These are phyloP conservation scores for Cyanoliseus patagonus DNA, from an alignment of 2,113 vertebrate genomes.

Conservation along the genomic window DNA sequence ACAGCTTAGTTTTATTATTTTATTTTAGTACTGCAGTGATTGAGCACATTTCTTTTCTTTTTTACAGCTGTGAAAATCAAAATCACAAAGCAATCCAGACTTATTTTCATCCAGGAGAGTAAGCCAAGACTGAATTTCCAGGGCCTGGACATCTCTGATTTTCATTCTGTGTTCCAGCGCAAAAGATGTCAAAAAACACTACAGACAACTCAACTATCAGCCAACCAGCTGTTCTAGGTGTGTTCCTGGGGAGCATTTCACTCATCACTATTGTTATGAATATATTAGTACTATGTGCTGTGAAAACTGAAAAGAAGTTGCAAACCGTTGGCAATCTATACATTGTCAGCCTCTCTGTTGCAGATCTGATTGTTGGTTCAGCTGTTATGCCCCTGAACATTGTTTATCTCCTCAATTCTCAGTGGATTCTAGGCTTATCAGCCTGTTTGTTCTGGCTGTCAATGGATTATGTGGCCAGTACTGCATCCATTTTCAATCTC, in stretches of 20 bases:
- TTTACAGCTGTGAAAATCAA: neutral
- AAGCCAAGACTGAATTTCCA: neutral
- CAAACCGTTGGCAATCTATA: conserved; percentile 95
- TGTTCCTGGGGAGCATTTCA: conserved; percentile 84
- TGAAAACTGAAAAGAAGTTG: conserved; percentile 87
- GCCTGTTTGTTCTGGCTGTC: conserved; percentile 95
- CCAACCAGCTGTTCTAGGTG: conserved; percentile 74
- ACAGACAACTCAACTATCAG: conserved; percentile 44
- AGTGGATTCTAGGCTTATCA: conserved; percentile 81
- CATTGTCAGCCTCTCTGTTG: conserved; percentile 91
- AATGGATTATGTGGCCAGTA: conserved; percentile 97
- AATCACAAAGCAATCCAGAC: neutral
- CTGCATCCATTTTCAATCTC: conserved; percentile 93
- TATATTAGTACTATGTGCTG: conserved; percentile 87
- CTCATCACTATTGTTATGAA: conserved; percentile 90
- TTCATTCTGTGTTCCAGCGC: neutral
- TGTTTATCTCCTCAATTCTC: conserved; percentile 79
- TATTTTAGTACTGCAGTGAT: neutral
- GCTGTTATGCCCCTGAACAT: conserved; percentile 94
- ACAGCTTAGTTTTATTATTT: neutral
- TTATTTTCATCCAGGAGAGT: neutral
- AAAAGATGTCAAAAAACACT: conserved; percentile 66
- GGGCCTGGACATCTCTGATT: neutral
- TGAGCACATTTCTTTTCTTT: neutral
- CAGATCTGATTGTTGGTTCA: conserved; percentile 90